Conservation (phyloP, 2,797 vertebrate species). For the Otus scops region DNA sequence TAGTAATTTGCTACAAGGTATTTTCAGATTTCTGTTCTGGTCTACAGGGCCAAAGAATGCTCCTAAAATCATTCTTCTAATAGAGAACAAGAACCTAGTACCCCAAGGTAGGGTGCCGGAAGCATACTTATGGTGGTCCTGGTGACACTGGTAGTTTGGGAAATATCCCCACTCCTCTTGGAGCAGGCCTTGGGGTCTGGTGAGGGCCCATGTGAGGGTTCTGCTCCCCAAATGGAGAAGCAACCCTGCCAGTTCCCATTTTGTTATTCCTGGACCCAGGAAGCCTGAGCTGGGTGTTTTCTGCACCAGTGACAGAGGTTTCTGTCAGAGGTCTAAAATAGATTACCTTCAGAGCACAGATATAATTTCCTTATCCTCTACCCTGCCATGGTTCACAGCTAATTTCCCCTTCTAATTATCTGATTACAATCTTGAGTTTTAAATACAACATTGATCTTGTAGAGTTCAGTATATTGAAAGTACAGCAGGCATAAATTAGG, state of each 20-base stretch:
- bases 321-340: not conserved
- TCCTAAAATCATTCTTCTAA: not conserved
- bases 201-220: rapidly evolving
- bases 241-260: not conserved
- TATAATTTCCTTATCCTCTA: not conserved
- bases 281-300: not conserved
- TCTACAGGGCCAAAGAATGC: not conserved
- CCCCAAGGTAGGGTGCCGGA: not conserved
- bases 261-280: not conserved
- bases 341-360: not conserved
- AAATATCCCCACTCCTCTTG: not conserved
- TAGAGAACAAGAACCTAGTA: not conserved
- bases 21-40: not conserved
- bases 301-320: not conserved
- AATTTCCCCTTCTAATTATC: not conserved
- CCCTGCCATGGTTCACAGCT: not conserved
- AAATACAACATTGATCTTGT: not conserved
- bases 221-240: not conserved
- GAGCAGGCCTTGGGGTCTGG: not conserved
- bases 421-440: conserved; percentile 8
- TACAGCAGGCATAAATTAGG: not conserved
- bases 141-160: rapidly evolving
- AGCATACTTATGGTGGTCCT: rapidly evolving
- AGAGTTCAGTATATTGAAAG: not conserved
- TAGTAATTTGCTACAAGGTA: not conserved